Base-by-base conservation (phyloP, 2,888 invertebrate species). In the Limnephilus marmoratus region DNA sequence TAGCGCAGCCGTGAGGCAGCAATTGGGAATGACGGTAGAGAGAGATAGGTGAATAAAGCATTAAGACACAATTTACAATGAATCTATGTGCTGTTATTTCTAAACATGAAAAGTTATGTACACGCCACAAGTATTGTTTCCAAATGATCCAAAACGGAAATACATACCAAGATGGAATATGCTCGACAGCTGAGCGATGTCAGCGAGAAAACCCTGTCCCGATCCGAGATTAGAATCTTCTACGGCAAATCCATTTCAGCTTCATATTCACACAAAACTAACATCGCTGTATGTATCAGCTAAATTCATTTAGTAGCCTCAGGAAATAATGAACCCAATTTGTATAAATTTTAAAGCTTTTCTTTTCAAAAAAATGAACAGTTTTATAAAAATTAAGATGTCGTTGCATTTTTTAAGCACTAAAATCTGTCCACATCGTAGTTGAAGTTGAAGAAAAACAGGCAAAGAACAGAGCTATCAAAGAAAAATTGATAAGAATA, bases 191-290 rank as follows among this genome's bases (percentile, higher is more conserved):
- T n/a, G 37, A 49, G 85, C 85, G 49, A 45, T n/a, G 68, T 18
- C 68, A 68, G 24, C 85, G n/a, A 83, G 49, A 83, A 31, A 90
- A 85, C 86, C 91, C 86, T 85, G 86, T 68, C 31, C n/a, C 81
- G 91, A 91, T 91, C 91, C 91, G 86, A 91, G 90, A 80, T 86
- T 80, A 86, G 85, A 91, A 91, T 85, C 90, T 90, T 90, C 24
- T 49, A 90, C 90, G 49, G 90, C 81, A 49, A 31, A 68, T 68
- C 24, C 68, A 68, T 68, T 68, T n/a, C 5, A 68, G 24, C 24
- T 68, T 68, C 68, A 68, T 68, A 68, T 68, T 68, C 24, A 68
- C 68, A 68, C 68, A 68, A 68, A 18, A 68, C 24, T 9, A n/a
- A 68, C 68, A 68, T 68, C 24, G 53, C 53, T 53, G n/a, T 68